Conservation (phyloP, 2,113 vertebrate genomes). For the Tetrao urogallus region DNA sequence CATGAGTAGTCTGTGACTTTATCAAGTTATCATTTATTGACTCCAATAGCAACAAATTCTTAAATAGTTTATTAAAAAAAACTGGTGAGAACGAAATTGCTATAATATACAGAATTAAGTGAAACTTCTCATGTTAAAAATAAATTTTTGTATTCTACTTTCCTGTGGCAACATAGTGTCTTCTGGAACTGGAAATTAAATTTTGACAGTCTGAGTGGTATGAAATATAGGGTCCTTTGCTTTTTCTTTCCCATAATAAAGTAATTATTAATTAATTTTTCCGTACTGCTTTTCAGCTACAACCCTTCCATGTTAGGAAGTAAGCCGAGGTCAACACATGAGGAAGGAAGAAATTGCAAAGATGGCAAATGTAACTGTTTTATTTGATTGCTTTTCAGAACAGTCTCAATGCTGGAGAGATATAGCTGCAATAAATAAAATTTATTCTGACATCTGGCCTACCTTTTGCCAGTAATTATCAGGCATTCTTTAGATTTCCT, state of each 20-base stretch:
- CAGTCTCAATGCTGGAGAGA: neutral
- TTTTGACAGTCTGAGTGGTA: neutral
- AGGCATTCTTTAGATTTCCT: neutral
- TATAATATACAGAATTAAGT: neutral
- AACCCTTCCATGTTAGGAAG: neutral
- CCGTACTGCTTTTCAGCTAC: neutral
- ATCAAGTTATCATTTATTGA: neutral
- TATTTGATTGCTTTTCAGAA: neutral
- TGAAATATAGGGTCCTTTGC: neutral
- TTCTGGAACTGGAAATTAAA: neutral
- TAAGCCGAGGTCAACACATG: neutral
- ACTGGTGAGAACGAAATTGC: neutral
- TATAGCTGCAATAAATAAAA: slow-evolving; percentile 5
- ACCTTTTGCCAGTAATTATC: neutral
- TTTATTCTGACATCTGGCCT: neutral
- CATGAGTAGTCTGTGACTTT: neutral
- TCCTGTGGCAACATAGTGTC: slow-evolving; percentile 29
- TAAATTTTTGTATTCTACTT: neutral
- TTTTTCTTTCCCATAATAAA: neutral
- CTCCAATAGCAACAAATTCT: neutral
- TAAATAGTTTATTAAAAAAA: slow-evolving; percentile 43
- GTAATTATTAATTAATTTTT: neutral
- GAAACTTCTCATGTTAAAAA: neutral
- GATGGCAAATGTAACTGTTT: neutral
- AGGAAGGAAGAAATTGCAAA: neutral